A percentile compares a stretch with the other conserved stretches of the same genome.
These are phyloP conservation scores for Cerceris rybyensis DNA, from an alignment of 2,888 invertebrate species.

Conservation along the genomic window DNA sequence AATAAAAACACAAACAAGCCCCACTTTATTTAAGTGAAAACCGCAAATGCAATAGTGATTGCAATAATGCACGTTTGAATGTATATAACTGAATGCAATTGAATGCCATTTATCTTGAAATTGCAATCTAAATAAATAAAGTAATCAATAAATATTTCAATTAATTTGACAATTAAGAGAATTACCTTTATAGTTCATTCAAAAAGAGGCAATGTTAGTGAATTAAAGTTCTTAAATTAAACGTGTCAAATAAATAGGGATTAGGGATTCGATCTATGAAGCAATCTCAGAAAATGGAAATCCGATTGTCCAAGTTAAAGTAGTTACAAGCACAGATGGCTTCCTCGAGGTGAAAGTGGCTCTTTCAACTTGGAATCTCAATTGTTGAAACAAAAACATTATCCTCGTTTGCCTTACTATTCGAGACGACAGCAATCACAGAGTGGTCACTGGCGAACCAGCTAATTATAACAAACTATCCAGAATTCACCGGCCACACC, in stretches of 20 bases:
- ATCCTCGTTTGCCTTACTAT: constrained; percentile 51
- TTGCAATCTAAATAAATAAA: too few relatives aligned
- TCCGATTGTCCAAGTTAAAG: constrained; percentile 46
- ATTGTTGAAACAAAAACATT: constrained; percentile 60
- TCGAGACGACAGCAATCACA: constrained; percentile 53
- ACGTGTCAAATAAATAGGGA: constrained; percentile 35
- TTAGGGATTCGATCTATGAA: constrained; percentile 36
- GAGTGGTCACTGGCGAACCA: constrained; percentile 64
- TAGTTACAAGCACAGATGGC: constrained; percentile 12
- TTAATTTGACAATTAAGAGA: too few relatives aligned
- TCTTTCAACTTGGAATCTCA: constrained; percentile 10
- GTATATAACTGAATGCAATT: too few relatives aligned
- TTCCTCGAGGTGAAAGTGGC: not conserved
- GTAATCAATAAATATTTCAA: too few relatives aligned
- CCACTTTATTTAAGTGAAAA: too few relatives aligned
- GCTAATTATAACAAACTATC: constrained; percentile 71
- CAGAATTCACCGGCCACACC: constrained; percentile 49
- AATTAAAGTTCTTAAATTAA: too few relatives aligned
- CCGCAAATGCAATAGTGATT: too few relatives aligned
- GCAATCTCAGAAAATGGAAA: constrained; percentile 34
- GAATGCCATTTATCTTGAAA: too few relatives aligned
- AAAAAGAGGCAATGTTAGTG: too few relatives aligned
- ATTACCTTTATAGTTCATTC: too few relatives aligned
- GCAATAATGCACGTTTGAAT: too few relatives aligned
- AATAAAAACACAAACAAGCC: too few relatives aligned